Conservation (phyloP, 2,113 vertebrate genomes). For the Psittacus erithacus region DNA sequence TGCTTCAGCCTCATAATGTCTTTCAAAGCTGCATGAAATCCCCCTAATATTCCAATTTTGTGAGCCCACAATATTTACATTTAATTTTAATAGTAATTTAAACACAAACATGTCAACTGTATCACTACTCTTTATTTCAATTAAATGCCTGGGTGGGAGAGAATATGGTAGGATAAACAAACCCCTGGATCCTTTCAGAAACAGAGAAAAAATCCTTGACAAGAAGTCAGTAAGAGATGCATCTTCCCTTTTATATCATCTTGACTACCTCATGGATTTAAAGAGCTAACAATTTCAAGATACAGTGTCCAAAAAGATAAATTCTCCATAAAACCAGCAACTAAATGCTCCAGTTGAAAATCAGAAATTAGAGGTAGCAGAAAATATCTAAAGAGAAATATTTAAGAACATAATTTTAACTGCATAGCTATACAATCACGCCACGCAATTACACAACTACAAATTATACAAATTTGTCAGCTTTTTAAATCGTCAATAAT, state of each 20-base stretch:
- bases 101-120: neutral
- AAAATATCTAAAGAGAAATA: neutral
- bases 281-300: neutral
- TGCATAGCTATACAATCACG: neutral
- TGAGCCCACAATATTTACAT: neutral
- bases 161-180: neutral
- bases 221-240: neutral
- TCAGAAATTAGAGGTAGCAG: neutral
- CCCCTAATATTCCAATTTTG: neutral
- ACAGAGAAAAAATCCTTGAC: rapidly evolving
- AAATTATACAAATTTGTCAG: neutral
- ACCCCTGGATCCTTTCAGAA: neutral
- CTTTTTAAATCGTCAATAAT: neutral
- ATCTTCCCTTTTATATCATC: neutral
- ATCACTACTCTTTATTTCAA: neutral
- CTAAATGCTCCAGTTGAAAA: neutral
- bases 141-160: neutral
- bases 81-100: neutral
- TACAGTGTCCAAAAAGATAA: neutral
- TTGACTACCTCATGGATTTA: neutral
- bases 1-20: neutral
- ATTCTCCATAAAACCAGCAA: neutral
- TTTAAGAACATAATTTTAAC: neutral
- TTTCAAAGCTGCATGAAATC: neutral
- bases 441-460: neutral